Evolutionary conservation across 1,140 invertebrate species (phyloP).

Genomic region (Bombus pyrosoma): DNA sequence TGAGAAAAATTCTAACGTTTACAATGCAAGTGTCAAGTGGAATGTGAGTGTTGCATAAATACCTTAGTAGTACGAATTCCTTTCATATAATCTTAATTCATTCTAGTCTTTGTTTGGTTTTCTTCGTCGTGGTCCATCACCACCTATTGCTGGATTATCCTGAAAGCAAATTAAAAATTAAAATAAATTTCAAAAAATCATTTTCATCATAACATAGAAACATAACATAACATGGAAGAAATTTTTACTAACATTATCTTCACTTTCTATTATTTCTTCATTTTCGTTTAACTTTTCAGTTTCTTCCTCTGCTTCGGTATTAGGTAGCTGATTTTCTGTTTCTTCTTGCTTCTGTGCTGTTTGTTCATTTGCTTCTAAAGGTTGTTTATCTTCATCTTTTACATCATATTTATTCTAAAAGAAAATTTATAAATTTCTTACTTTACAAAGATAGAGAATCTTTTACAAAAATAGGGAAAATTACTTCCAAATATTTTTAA

Average conservation of each 20-base stretch:
- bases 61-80: conserved; percentile 55
- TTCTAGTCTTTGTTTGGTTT: conserved; percentile 79
- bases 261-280: conserved; percentile 75
- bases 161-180: conserved; percentile 13
- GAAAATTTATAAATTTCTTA: neutral
- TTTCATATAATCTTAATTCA: conserved; percentile 47
- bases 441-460: neutral
- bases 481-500: neutral
- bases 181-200: neutral
- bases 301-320: conserved; percentile 62
- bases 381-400: conserved; percentile 74
- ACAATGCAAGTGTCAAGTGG: conserved; percentile 69
- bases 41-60: conserved; percentile 73
- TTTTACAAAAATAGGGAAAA: neutral
- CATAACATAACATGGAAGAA: neutral
- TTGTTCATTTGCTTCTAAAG: conserved; percentile 43
- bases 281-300: conserved; percentile 67
- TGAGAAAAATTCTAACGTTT: conserved; percentile 55
- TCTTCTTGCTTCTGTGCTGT: conserved; percentile 31
- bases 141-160: conserved; percentile 46
- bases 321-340: conserved; percentile 51
- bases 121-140: conserved; percentile 80
- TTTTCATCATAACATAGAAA: neutral
- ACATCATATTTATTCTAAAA: conserved; percentile 84
- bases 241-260: conserved; percentile 58